Evolutionary conservation across 2,113 vertebrate species (phyloP).

Genomic region (Shinisaurus crocodilurus): DNA sequence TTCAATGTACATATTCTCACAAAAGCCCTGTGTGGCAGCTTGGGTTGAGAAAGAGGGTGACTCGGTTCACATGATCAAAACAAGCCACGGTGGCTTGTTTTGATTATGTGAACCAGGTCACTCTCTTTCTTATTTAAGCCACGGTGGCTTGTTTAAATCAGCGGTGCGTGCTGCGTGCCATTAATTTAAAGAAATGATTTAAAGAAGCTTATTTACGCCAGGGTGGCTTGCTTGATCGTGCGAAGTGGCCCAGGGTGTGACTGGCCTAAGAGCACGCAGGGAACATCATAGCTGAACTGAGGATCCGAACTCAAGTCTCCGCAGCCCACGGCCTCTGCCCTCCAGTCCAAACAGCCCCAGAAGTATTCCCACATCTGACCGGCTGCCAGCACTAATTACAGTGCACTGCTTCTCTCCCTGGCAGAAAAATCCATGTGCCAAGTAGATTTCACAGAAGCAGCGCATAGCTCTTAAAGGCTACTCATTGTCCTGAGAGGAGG

Average conservation of each 20-base stretch:
- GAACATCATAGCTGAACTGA: background rate
- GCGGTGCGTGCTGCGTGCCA: no score
- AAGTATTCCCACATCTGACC: background rate
- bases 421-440: background rate
- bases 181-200: no score
- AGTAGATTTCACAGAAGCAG: background rate
- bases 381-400: background rate
- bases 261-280: background rate
- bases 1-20: background rate
- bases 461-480: background rate
- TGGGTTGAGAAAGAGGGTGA: background rate
- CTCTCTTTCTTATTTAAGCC: no score
- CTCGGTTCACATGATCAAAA: background rate
- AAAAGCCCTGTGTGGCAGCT: background rate
- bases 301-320: background rate
- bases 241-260: no score
- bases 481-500: background rate
- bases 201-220: no score
- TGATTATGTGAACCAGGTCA: no score
- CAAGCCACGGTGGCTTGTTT: no score
- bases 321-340: background rate
- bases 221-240: no score
- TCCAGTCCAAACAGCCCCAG: background rate
- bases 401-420: background rate
- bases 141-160: no score